Evolutionary conservation across 2,113 vertebrate genomes (phyloP).

Genomic region (Xerus inauris): DNA sequence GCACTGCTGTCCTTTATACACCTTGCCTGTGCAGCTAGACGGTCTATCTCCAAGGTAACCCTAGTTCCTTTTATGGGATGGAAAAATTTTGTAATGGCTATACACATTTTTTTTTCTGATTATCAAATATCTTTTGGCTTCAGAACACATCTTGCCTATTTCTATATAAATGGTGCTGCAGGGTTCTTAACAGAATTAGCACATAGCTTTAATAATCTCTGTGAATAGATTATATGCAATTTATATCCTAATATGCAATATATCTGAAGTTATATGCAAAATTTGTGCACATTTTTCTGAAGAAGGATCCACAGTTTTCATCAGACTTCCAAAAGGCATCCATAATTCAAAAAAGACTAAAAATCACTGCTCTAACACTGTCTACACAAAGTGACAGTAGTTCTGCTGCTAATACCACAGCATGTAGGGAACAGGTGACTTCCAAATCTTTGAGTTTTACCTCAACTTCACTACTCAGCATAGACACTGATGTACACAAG

Average conservation of each 20-base stretch:
- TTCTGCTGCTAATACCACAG: background rate
- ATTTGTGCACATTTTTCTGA: slow-evolving; percentile 11
- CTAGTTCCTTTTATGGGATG: background rate
- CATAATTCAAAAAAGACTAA: background rate
- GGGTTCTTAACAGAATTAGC: slow-evolving; percentile 4
- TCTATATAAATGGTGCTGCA: background rate
- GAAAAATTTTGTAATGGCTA: background rate
- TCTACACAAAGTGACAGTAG: background rate
- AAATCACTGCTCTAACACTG: background rate
- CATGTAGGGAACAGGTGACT: background rate
- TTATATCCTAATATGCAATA: background rate
- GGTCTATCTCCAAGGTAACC: background rate
- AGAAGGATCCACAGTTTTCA: background rate
- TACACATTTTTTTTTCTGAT: background rate
- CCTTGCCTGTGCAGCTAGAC: background rate
- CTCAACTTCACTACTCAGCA: background rate
- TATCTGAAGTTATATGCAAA: slow-evolving; percentile 4
- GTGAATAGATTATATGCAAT: background rate
- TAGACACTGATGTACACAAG: background rate
- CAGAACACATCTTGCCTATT: slow-evolving; percentile 27
- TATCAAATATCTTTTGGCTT: slow-evolving; percentile 50
- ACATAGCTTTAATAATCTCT: background rate
- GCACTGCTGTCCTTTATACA: background rate
- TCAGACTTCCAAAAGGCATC: background rate
- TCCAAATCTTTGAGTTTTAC: background rate